phyloP scores from a whole-genome alignment of 2,888 invertebrate species.

The Plusia festucae region DNA sequence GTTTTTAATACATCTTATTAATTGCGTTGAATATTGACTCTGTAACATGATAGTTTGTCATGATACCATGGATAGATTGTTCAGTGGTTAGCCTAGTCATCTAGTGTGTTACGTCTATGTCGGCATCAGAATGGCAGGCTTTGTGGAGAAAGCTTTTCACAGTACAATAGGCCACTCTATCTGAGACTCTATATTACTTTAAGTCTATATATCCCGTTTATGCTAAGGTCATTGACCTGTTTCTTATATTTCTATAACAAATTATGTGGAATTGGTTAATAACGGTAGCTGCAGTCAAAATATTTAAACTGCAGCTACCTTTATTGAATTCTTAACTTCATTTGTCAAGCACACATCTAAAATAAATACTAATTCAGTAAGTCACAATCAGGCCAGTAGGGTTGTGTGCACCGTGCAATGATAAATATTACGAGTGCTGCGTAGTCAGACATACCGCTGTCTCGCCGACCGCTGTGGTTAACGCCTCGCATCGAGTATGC shows the following conservation, averaged over 20 bases:
- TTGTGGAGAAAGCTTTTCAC: constrained; percentile 55
- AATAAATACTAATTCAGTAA: constrained; percentile 2
- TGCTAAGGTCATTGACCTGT: constrained; percentile 15
- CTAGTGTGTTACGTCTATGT: constrained; percentile 26
- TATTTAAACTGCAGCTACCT: too few relatives aligned
- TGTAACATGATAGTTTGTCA: background rate
- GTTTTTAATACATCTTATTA: too few relatives aligned
- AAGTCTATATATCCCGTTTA: constrained; percentile 22
- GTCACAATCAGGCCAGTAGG: constrained; percentile 5
- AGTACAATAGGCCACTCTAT: constrained; percentile 77
- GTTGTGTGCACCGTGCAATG: constrained; percentile 20
- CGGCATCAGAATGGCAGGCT: constrained; percentile 35
- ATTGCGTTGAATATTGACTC: background rate
- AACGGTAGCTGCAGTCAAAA: background rate
- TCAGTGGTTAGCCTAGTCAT: constrained; percentile 24
- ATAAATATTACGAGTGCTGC: constrained; percentile 24
- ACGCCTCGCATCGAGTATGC: constrained; percentile 47
- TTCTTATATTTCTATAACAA: background rate
- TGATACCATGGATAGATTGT: background rate
- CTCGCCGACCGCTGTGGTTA: constrained; percentile 41
- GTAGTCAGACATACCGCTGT: constrained; percentile 38
- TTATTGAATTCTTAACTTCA: background rate
- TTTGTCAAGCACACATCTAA: background rate
- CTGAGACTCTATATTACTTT: constrained; percentile 60
- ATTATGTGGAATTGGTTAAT: background rate